Evolutionary conservation across 1,140 invertebrate species (phyloP).

Genomic region (Drepana arcuata): DNA sequence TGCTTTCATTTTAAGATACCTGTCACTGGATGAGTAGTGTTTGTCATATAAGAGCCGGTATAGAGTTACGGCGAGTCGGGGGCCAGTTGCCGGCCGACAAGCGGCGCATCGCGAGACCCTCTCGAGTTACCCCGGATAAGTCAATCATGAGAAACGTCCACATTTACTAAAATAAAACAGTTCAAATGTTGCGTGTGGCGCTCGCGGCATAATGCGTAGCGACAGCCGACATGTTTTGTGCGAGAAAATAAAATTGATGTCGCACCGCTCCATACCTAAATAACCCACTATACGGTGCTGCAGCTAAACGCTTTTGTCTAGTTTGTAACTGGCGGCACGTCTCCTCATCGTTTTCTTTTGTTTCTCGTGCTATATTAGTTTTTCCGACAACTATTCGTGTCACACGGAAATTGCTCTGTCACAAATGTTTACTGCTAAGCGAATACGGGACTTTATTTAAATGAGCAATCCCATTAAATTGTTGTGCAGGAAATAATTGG

Average conservation of each 20-base stretch:
- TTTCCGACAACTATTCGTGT: slow-evolving; percentile 36
- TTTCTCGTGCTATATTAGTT: slow-evolving; percentile 56
- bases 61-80: slow-evolving; percentile 37
- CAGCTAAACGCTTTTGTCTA: slow-evolving; percentile 66
- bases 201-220: slow-evolving; percentile 63
- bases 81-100: slow-evolving; percentile 22
- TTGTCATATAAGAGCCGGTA: slow-evolving; percentile 28
- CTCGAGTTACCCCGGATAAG: slow-evolving; percentile 71
- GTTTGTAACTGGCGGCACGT: slow-evolving; percentile 58
- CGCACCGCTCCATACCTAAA: slow-evolving; percentile 62
- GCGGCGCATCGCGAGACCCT: slow-evolving; percentile 39
- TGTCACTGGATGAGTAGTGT: slow-evolving; percentile 36
- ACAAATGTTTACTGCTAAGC: slow-evolving; percentile 28
- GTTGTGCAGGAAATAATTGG: slow-evolving; percentile 55
- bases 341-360: slow-evolving; percentile 32
- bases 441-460: slow-evolving; percentile 33
- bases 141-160: slow-evolving; percentile 67
- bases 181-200: slow-evolving; percentile 65
- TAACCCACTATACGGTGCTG: slow-evolving; percentile 56
- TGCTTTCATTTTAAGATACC: slow-evolving; percentile 40
- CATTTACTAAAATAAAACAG: slow-evolving; percentile 65
- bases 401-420: slow-evolving; percentile 45
- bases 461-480: slow-evolving; percentile 43
- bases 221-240: slow-evolving; percentile 70
- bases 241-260: slow-evolving; percentile 72